Evolutionary conservation across 2,888 invertebrate species (phyloP), one percentile per base, ranked within the genome.

Genomic region (Lapara coniferarum): DNA sequence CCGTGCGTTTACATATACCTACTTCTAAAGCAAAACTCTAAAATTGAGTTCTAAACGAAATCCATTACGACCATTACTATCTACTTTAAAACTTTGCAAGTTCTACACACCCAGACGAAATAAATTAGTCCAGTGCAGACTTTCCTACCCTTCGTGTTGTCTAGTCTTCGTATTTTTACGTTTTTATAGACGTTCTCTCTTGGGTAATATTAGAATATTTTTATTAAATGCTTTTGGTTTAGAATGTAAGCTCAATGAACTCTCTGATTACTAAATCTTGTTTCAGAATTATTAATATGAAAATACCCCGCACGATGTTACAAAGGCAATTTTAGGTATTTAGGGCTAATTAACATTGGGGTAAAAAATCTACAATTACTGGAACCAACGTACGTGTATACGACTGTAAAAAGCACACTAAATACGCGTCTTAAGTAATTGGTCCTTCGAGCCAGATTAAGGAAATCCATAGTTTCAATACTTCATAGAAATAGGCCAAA

Each of bases 61-160:
- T 63, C 49, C 63, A 63, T 63, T 63, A 63, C 19, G 19, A 49
- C 46, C 63, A 63, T 49, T 63, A 49, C 63, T 49, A 63, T 63
- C 19, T 63, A 49, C 49, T 63, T 63, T 46, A 6, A 63, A 63
- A 63, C 46, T 63, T 49, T 46, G 63, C 19, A 49, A 63, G 59
- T 63, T 63, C 13, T 63, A 49, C 46, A 63, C 63, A 63, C 49
- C 63, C 63, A 63, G 63, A 63, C 63, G 49, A 63, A 63, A 63
- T 63, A 63, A 63, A 49, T 63, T 63, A 63, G 63, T 49, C 46
- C 8, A 19, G 13, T 63, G 46, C 63, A 63, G 63, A 63, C 63
- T 49, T 63, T 63, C 63, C 63, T 49, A 63, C 63, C 49, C 13
- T 46, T 63, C 63, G 19, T 49, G 46, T 63, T 63, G 49, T 63